Evolutionary conservation across 1,140 invertebrate genomes (phyloP), one percentile per base, ranked within the genome.

Genomic region (Sipha flava): DNA sequence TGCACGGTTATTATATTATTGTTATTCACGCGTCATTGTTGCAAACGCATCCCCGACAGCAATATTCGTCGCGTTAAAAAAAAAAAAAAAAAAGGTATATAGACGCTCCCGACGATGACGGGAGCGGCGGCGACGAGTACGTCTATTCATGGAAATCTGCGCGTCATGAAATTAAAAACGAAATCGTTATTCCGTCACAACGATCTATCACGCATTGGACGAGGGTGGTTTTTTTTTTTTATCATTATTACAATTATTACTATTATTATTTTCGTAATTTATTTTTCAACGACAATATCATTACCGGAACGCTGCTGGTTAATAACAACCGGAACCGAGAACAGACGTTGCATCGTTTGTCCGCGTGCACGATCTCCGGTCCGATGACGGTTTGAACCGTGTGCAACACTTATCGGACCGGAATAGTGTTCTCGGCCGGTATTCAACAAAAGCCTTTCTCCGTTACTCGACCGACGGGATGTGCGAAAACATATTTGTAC

Each of bases 181-280:
- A 66, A 66, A 66, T 66, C n/a, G 62, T 66, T 66, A 66, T 66
- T 66, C 40, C 62, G 40, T 66, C 40, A 40, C n/a, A 40, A 66
- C 62, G 62, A 66, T 66, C 34, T 66, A 40, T 66, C 31, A 37
- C 59, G 7, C 18, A n/a, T n/a, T 23, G 31, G 34, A 62, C 34
- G 59, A 34, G 59, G 59, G 57, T 62, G 59, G 31, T n/a, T 40
- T 40, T 40, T n/a, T 6, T 66, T 4, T 66, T 14, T n/a, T n/a
- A n/a, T n/a, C n/a, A n/a, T n/a, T n/a, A n/a, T n/a, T n/a, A n/a
- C n/a, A n/a, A n/a, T n/a, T n/a, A n/a, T n/a, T n/a, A n/a, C n/a
- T n/a, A n/a, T n/a, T n/a, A n/a, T n/a, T 21, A 14, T 40, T 3
- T 23, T 29, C 1, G 16, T 31, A n/a, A 37, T 40, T 66, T 23